Evolutionary conservation across 2,797 vertebrate species (phyloP).

Genomic region (Atherinosoma microstoma): DNA sequence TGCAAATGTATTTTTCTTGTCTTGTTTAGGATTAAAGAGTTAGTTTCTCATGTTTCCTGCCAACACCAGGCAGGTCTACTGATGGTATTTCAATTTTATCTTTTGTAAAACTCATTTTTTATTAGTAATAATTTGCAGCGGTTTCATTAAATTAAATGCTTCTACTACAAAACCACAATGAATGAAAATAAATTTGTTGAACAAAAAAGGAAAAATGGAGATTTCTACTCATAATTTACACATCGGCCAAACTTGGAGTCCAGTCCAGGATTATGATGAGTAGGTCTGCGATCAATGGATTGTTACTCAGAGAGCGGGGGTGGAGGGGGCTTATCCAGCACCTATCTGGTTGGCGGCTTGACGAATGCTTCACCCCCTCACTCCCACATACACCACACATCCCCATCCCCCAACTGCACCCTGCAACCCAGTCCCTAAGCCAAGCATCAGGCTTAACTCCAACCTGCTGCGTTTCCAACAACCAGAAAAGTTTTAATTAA

Average conservation of each 20-base stretch:
- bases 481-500: constrained; percentile 73
- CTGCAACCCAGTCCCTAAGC: constrained; percentile 19
- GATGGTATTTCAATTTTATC: too few relatives aligned
- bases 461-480: constrained; percentile 62
- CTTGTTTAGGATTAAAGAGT: too few relatives aligned
- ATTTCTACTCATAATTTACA: background rate
- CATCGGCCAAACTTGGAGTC: constrained; percentile 22
- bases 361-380: constrained; percentile 50
- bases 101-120: background rate
- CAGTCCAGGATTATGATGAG: constrained; percentile 61
- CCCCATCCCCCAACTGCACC: constrained; percentile 23
- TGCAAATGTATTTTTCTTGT: background rate
- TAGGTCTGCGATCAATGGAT: constrained; percentile 54
- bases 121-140: too few relatives aligned
- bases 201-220: background rate
- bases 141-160: background rate
- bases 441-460: constrained; percentile 57
- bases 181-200: background rate
- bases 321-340: constrained; percentile 55
- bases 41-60: background rate
- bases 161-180: background rate
- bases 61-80: too few relatives aligned
- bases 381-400: constrained; percentile 18
- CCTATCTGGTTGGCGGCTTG: constrained; percentile 51
- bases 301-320: constrained; percentile 32